A percentile compares a stretch with the other conserved stretches of the same genome.
Conservation (phyloP, 2,113 vertebrate genomes). For the Campylomormyrus numenius region DNA sequence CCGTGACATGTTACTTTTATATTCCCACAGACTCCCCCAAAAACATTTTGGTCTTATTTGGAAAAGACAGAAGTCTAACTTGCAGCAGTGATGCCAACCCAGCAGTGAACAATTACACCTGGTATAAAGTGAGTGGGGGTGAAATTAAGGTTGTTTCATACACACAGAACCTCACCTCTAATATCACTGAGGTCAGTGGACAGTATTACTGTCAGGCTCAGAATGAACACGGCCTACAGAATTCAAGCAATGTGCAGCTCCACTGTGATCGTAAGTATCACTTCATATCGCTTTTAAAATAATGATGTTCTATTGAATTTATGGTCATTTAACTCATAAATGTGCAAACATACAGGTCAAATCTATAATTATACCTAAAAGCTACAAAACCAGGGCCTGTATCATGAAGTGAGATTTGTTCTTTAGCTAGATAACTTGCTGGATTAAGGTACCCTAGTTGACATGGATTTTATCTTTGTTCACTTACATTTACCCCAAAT, state of each 20-base stretch:
- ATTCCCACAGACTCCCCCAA: constrained; percentile 47
- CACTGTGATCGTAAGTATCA: constrained; percentile 45
- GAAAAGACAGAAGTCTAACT: constrained; percentile 47
- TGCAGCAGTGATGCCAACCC: constrained; percentile 51
- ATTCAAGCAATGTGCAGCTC: constrained; percentile 20
- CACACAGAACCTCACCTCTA: constrained; percentile 35
- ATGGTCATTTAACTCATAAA: neutral
- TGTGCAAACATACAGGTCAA: neutral
- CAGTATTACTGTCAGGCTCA: constrained; percentile 41
- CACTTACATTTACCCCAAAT: neutral
- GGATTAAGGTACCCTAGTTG: neutral
- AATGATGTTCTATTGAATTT: neutral
- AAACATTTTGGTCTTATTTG: constrained; percentile 44
- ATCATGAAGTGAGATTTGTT: neutral
- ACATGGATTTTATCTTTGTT: neutral
- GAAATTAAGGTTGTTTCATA: constrained; percentile 28
- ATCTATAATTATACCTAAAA: neutral
- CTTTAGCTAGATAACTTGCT: neutral
- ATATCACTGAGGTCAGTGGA: constrained; percentile 41
- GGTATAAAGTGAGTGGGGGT: constrained; percentile 44
- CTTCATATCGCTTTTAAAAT: neutral
- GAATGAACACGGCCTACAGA: constrained; percentile 40
- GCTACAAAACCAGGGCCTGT: neutral
- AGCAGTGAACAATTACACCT: constrained; percentile 45
- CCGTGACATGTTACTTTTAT: neutral